Evolutionary conservation across 2,888 invertebrate genomes (phyloP).

Genomic region (Octodonta nipae): DNA sequence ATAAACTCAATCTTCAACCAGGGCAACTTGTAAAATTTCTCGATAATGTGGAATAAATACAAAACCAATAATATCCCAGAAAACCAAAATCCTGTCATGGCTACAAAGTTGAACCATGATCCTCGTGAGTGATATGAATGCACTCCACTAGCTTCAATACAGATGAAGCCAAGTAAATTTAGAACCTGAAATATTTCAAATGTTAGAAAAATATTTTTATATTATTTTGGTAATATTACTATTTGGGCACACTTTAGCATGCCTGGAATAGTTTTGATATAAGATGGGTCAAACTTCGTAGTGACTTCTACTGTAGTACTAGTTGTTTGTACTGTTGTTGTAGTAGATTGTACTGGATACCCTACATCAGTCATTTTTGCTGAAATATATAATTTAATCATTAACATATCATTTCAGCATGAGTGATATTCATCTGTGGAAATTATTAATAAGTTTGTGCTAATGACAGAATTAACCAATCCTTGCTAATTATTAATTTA

Average conservation of each 20-base stretch:
- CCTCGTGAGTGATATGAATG: conserved; percentile 41
- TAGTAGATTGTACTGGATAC: conserved; percentile 58
- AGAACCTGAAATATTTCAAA: conserved; percentile 40
- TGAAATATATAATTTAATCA: too few species aligned
- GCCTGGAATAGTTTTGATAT: conserved; percentile 59
- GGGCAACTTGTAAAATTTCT: conserved; percentile 71
- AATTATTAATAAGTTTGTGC: too few species aligned
- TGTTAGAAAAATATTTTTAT: background rate
- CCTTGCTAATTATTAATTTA: too few species aligned
- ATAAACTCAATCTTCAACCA: conserved; percentile 74
- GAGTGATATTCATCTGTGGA: too few species aligned
- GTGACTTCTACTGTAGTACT: conserved; percentile 60
- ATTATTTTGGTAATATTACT: conserved; percentile 41
- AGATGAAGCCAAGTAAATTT: conserved; percentile 68
- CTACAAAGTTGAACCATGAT: conserved; percentile 62
- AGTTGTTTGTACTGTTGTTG: conserved; percentile 54
- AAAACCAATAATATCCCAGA: conserved; percentile 63
- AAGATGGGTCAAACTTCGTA: conserved; percentile 59
- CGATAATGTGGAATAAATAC: conserved; percentile 75
- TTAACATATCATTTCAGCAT: too few species aligned
- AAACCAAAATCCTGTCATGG: conserved; percentile 77
- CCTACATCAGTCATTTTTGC: conserved; percentile 45
- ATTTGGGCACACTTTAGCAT: conserved; percentile 62
- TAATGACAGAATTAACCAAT: too few species aligned
- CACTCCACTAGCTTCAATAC: conserved; percentile 45